These are phyloP conservation scores for Zaprionus kolodkinae DNA, from an alignment of 1,140 invertebrate genomes.

Conservation along the genomic window DNA sequence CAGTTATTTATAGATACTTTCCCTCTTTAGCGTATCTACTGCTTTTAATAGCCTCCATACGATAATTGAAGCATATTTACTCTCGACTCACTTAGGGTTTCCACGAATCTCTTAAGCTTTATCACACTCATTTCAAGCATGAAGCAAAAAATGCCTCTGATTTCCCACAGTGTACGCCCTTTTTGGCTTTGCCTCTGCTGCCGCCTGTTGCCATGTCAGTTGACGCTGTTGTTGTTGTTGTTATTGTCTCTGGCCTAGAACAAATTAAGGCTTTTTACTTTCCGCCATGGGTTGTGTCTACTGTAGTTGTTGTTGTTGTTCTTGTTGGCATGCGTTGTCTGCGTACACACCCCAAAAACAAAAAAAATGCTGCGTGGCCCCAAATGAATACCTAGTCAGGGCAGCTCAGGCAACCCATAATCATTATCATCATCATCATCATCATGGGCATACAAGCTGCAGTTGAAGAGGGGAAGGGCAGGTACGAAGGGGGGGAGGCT, in stretches of 20 bases:
- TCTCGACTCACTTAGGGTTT: not conserved
- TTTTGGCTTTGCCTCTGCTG: not conserved
- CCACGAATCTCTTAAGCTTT: not conserved
- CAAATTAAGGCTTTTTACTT: conserved; percentile 78
- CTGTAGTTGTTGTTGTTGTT: conserved; percentile 16
- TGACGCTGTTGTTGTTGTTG: not conserved
- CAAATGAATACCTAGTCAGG: conserved; percentile 74
- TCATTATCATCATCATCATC: conserved; percentile 69
- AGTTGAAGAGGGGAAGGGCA: not conserved
- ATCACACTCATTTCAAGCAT: conserved; percentile 3
- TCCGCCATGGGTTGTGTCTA: conserved; percentile 35
- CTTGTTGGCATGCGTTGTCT: conserved; percentile 28
- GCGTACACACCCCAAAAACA: conserved; percentile 38
- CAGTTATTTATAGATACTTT: not conserved
- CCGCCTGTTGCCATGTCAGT: not conserved
- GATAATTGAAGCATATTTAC: not conserved
- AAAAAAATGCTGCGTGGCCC: conserved; percentile 58
- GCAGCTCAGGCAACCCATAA: conserved; percentile 56
- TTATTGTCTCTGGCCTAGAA: conserved; percentile 51
- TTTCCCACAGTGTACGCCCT: conserved; percentile 6
- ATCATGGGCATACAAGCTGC: conserved; percentile 3
- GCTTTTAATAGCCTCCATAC: not conserved
- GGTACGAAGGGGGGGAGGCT: not conserved
- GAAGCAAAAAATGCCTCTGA: not conserved
- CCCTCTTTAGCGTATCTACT: not conserved